These are phyloP conservation scores for Glyptemys insculpta DNA, from an alignment of 2,797 vertebrate genomes.

Conservation along the genomic window DNA sequence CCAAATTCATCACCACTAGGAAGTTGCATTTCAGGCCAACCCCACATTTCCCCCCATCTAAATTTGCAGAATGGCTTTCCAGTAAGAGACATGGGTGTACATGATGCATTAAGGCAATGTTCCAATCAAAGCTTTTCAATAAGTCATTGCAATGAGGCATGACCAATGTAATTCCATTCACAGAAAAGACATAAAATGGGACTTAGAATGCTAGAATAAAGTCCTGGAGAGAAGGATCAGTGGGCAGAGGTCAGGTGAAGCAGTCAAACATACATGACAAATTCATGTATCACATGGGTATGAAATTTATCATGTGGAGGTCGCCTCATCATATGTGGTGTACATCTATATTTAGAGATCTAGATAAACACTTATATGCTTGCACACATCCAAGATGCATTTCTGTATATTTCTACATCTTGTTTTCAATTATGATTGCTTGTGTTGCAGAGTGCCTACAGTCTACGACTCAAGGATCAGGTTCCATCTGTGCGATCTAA, in stretches of 20 bases:
- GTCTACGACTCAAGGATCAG: background rate
- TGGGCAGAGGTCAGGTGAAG: background rate
- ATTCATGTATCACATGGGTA: background rate
- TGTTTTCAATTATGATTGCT: background rate
- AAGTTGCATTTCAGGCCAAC: background rate
- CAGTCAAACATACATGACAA: background rate
- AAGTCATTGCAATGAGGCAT: background rate
- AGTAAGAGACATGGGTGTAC: background rate
- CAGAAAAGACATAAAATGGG: background rate
- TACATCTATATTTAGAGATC: background rate
- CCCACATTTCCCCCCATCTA: background rate
- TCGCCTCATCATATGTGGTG: background rate
- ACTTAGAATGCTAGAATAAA: background rate
- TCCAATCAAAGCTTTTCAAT: background rate
- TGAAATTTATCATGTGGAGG: background rate
- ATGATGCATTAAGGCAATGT: background rate
- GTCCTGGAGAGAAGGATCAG: background rate
- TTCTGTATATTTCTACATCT: background rate
- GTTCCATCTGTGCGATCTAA: background rate
- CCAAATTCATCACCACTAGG: background rate
- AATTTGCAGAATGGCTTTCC: background rate
- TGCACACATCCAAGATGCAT: background rate
- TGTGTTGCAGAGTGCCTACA: background rate
- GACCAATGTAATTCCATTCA: background rate
- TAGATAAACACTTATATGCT: rapidly evolving